A percentile compares a stretch with the other conserved stretches of the same genome.
These are phyloP conservation scores for Phylloscopus trochiloides DNA, from an alignment of 2,113 vertebrate species.

Conservation along the genomic window DNA sequence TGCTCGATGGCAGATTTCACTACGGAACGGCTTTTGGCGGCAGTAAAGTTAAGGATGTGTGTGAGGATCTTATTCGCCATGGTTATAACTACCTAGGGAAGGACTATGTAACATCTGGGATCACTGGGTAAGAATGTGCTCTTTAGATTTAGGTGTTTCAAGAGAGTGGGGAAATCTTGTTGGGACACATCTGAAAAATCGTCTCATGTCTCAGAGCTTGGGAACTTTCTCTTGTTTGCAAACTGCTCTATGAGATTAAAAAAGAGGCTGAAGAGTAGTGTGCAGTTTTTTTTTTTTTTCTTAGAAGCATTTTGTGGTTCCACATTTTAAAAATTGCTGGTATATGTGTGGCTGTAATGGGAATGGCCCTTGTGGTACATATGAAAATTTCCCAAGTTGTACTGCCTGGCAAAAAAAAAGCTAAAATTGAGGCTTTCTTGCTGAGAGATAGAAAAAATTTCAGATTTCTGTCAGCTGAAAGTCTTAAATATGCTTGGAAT, in stretches of 20 bases:
- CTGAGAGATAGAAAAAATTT: not conserved
- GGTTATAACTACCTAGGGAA: constrained; percentile 98
- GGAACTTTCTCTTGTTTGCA: not conserved
- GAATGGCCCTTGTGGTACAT: not conserved
- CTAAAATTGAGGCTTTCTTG: not conserved
- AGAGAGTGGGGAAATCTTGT: not conserved
- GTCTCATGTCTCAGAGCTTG: not conserved
- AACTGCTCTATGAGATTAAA: not conserved
- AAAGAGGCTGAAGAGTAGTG: not conserved
- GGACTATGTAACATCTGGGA: constrained; percentile 97
- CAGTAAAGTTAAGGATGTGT: constrained; percentile 98
- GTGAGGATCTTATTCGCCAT: constrained; percentile 94
- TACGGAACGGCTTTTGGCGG: constrained; percentile 97
- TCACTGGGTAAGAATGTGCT: constrained; percentile 87
- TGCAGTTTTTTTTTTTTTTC: not conserved
- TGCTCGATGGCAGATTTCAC: constrained; percentile 92
- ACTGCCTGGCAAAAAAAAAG: not conserved
- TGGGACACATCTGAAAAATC: not conserved
- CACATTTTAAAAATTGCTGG: not conserved
- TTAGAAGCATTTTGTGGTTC: not conserved
- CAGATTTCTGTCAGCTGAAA: not conserved
- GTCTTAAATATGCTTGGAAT: not conserved
- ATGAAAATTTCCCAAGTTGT: not conserved
- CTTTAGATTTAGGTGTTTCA: not conserved
- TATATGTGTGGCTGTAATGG: not conserved